Percentiles rank a stretch among this genome's conserved stretches.
Conservation (phyloP, 2,888 invertebrate species). For the Artemia sp. region DNA sequence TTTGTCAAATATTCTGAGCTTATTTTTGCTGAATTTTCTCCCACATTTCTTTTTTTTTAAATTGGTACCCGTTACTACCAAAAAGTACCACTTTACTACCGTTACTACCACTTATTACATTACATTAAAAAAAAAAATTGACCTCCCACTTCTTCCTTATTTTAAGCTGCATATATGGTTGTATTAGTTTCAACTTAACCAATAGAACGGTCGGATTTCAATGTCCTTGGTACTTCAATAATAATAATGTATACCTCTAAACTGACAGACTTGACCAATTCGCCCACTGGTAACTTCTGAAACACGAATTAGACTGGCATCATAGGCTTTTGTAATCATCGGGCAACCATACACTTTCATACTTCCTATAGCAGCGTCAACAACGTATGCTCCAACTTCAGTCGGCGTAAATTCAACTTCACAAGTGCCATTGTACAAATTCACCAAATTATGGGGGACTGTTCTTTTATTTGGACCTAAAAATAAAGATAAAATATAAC, state of each 20-base stretch:
- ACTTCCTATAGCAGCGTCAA: conserved; percentile 75
- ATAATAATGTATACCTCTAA: conserved; percentile 49
- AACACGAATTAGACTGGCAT: conserved; percentile 79
- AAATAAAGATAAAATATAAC: conserved; percentile 30
- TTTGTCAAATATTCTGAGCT: too few species aligned
- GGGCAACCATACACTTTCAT: conserved; percentile 77
- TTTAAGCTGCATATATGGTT: too few species aligned
- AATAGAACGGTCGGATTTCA: too few species aligned
- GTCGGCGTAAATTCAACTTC: conserved; percentile 79
- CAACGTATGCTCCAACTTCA: conserved; percentile 84
- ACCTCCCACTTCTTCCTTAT: too few species aligned
- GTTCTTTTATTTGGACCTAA: conserved; percentile 67
- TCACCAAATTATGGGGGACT: conserved; percentile 60
- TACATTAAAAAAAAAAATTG: too few species aligned
- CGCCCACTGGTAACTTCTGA: conserved; percentile 83
- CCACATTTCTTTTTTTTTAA: too few species aligned
- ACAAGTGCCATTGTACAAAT: conserved; percentile 48
- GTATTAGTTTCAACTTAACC: too few species aligned
- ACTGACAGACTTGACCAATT: conserved; percentile 89
- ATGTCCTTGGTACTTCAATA: too few species aligned
- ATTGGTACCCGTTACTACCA: too few species aligned
- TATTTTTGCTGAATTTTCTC: too few species aligned
- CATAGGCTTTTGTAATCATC: conserved; percentile 81
- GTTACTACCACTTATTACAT: too few species aligned
- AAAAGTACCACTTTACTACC: too few species aligned